Evolutionary conservation across 2,113 vertebrate genomes (phyloP).

Genomic region (Gnathonemus echidnorhynchus): DNA sequence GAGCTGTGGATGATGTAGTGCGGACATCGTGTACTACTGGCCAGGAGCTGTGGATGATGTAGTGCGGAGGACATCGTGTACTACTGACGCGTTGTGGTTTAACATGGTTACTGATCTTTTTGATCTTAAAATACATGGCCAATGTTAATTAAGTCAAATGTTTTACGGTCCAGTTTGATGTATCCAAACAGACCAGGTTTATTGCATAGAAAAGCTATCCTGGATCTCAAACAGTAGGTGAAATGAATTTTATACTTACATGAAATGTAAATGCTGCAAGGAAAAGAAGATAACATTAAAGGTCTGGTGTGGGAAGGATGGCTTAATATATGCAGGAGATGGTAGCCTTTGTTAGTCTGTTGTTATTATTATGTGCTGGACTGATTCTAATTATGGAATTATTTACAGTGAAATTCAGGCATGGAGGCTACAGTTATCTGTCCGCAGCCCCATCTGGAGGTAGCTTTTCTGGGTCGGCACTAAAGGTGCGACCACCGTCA

Average conservation of each 20-base stretch:
- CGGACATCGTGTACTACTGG: neutral
- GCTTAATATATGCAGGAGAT: neutral
- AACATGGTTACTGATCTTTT: neutral
- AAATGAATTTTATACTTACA: neutral
- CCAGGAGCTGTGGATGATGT: neutral
- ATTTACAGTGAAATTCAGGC: neutral
- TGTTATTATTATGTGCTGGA: neutral
- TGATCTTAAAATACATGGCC: neutral
- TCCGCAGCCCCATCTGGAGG: neutral
- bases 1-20: neutral
- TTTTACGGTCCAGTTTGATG: neutral
- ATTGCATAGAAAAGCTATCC: neutral
- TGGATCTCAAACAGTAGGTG: neutral
- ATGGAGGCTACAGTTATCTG: neutral
- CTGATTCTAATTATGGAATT: neutral
- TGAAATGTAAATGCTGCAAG: neutral
- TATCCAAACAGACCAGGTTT: neutral
- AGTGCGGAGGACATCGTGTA: neutral
- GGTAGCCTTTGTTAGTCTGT: conserved; percentile 5
- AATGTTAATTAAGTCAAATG: neutral
- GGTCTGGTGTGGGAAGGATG: neutral
- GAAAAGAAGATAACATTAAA: neutral
- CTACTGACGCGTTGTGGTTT: neutral
- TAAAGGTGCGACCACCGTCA: neutral
- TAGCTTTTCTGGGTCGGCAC: neutral